These are phyloP conservation scores for Pseudomyrmex gracilis DNA, from an alignment of 1,140 invertebrate species.

Conservation along the genomic window DNA sequence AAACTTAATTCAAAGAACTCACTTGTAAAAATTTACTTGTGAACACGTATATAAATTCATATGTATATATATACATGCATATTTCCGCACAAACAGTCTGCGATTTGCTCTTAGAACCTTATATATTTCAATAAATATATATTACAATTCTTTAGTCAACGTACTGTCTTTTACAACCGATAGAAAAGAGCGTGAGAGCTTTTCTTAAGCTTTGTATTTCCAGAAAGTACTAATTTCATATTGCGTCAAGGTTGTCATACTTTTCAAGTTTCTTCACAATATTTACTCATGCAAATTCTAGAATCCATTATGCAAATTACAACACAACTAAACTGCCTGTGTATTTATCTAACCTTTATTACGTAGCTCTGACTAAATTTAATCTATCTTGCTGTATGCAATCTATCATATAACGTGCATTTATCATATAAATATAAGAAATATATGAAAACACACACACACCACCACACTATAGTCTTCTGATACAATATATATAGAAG, in stretches of 20 bases:
- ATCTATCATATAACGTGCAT: no score
- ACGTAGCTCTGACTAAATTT: background rate
- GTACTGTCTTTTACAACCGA: background rate
- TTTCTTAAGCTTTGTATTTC: conserved; percentile 68
- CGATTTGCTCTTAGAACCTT: no score
- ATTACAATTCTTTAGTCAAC: no score
- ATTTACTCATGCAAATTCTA: background rate
- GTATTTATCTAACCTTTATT: background rate
- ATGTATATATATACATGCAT: no score
- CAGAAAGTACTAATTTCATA: conserved; percentile 61
- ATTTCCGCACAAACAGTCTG: no score
- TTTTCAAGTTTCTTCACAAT: conserved; percentile 33
- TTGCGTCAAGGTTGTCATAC: conserved; percentile 65
- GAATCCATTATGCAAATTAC: conserved; percentile 17
- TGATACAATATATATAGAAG: no score
- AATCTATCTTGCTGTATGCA: background rate
- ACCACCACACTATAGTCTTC: no score
- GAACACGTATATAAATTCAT: no score
- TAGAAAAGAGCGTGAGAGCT: conserved; percentile 29
- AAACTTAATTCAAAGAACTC: no score
- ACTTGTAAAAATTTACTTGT: no score
- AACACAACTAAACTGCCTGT: background rate
- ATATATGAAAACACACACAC: background rate
- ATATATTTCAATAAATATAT: no score
- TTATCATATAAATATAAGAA: background rate